Base-by-base conservation (phyloP, 1,140 invertebrate species). In the Rhagoletis pomonella region DNA sequence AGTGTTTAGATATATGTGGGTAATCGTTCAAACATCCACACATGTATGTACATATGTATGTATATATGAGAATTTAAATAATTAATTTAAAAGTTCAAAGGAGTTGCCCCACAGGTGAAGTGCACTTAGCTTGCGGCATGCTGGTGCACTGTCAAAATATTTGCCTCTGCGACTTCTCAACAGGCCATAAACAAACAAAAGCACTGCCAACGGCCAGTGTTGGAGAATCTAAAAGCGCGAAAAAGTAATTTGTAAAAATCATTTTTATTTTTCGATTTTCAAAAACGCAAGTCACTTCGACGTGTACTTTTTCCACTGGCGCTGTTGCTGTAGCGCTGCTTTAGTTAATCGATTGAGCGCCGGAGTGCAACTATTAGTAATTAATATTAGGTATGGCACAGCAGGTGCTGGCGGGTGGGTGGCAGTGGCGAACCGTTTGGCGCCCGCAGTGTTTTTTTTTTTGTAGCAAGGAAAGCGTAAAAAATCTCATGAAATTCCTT, bases 131-230 rank as follows among this genome's bases (percentile, higher is more conserved):
- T 62, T 64, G 62, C 62, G n/a, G 62, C 65, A 5, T 44, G 42
- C 67, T 73, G 42, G 67, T 42, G 64, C 9, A 42, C 42, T 44
- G 39, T 47, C 67, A 73, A 73, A 73, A 47, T 47, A 73, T 44
- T 47, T 73, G 42, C 60, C 5, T 12, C 12, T 5, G 17, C 12
- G 67, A 73, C 67, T n/a, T 3, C 42, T n/a, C 67, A 73, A 73
- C 67, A n/a, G 67, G 67, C 67, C 39, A 73, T 2, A 47, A 73
- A 73, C 14, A 73, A 29, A 73, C 67, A 73, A 73, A 14, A 73
- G 14, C 39, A n/a, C 4, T 14, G n/a, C 17, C 5, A 1, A 55
- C 5, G 10, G 50, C 50, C 50, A 55, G 50, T 10, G 50, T 10
- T 55, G 5, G 50, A 55, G 10, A 55, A 55, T 2, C 10, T 10